phyloP scores from a whole-genome alignment of 1,140 invertebrate genomes.

The Drosophila ironensis region DNA sequence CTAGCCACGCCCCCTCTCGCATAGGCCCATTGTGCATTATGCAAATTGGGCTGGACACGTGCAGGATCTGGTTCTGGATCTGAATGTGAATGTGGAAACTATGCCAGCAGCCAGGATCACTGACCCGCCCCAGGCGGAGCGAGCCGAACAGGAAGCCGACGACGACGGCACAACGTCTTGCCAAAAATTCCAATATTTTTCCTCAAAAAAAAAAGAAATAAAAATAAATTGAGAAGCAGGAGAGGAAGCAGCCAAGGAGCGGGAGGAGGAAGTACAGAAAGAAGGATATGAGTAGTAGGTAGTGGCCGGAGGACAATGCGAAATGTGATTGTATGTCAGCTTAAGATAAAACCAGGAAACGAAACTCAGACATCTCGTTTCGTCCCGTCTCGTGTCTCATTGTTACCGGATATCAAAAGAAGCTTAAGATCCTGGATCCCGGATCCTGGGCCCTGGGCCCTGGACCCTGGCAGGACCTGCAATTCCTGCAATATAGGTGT shows the following conservation, averaged over 20 bases:
- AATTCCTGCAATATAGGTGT: constrained; percentile 61
- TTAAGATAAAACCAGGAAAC: constrained; percentile 76
- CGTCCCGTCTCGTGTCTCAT: constrained; percentile 18
- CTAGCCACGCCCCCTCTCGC: constrained; percentile 57
- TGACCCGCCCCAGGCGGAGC: constrained; percentile 21
- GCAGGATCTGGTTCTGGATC: constrained; percentile 23
- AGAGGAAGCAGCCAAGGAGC: constrained; percentile 10
- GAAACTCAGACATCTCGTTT: constrained; percentile 12
- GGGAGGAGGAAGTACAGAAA: background rate
- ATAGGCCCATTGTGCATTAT: constrained; percentile 16
- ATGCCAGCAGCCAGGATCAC: background rate
- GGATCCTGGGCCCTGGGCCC: background rate
- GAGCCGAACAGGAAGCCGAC: constrained; percentile 42
- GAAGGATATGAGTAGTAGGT: constrained; percentile 8
- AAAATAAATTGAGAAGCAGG: background rate
- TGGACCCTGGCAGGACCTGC: constrained; percentile 11
- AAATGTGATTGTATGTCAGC: constrained; percentile 79
- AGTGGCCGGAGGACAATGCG: constrained; percentile 56
- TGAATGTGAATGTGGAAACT: no score
- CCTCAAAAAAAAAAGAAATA: constrained; percentile 41
- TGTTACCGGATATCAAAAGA: constrained; percentile 68
- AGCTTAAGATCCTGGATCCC: constrained; percentile 43
- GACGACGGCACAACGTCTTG: constrained; percentile 43
- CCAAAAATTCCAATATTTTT: constrained; percentile 51
- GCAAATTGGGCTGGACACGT: constrained; percentile 63